Conservation (phyloP, 2,113 vertebrate species). For the Anolis carolinensis region DNA sequence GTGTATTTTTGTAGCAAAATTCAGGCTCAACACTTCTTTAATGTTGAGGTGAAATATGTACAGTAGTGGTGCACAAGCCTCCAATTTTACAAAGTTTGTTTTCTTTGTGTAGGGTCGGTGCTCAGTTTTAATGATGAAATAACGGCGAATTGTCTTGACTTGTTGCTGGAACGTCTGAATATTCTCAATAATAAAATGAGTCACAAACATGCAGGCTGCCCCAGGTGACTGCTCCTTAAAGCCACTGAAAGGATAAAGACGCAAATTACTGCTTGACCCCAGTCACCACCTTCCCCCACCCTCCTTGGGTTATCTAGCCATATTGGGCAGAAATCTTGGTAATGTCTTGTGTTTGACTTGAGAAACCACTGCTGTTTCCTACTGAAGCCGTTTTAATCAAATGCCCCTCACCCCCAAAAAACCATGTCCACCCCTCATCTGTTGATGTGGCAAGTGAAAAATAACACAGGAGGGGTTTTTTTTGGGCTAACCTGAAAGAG, state of each 20-base stretch:
- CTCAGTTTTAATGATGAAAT: slow-evolving; percentile 27
- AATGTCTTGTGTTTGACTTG: slow-evolving; percentile 51
- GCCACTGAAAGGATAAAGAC: slow-evolving; percentile 67
- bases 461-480: slow-evolving; percentile 68
- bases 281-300: neutral
- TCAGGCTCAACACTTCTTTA: neutral
- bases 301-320: slow-evolving; percentile 43
- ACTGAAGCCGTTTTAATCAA: slow-evolving; percentile 72
- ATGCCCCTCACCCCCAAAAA: slow-evolving; percentile 76
- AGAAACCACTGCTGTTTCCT: slow-evolving; percentile 56
- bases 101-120: neutral
- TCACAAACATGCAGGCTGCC: slow-evolving; percentile 54
- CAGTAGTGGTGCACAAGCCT: slow-evolving; percentile 12
- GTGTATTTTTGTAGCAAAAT: slow-evolving; percentile 11
- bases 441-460: slow-evolving; percentile 75
- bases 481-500: slow-evolving; percentile 86
- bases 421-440: slow-evolving; percentile 67
- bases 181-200: slow-evolving; percentile 61
- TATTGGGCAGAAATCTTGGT: slow-evolving; percentile 60
- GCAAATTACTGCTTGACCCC: slow-evolving; percentile 63
- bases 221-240: slow-evolving; percentile 55
- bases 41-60: neutral
- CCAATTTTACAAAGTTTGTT: slow-evolving; percentile 20
- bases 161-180: slow-evolving; percentile 42
- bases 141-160: slow-evolving; percentile 11